Evolutionary conservation across 2,888 invertebrate genomes (phyloP), one percentile per base, ranked within the genome.

Genomic region (Drosophila ezoana): DNA sequence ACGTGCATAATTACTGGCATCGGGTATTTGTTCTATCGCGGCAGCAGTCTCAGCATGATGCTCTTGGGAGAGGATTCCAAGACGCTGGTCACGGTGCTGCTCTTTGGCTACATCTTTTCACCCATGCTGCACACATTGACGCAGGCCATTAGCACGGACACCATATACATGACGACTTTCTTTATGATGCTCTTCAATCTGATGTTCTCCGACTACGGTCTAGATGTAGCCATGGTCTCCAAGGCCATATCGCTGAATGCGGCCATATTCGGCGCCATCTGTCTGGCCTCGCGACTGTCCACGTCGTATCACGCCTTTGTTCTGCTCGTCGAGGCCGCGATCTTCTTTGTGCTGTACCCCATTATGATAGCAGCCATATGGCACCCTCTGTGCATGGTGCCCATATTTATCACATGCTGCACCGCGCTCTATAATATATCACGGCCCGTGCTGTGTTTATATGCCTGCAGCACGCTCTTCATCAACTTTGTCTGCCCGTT

Each of bases 111-210:
- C 89, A 94, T 98, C 57, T 93, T 98, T 65, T 98, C 98, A 0
- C 99, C 99, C 0, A 94, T 99, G 16, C 92, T 98, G 35, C 97
- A 98, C 91, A 99, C 98, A 0, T 93, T 99, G 52, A 99, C 99
- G 0, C 97, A 98, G 90, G 98, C 98, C 0, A 97, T 99, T 2
- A 98, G 98, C 89, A 99, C 99, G 0, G 99, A 99, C 90, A 98
- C 99, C 0, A 98, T 99, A 89, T 98, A 98, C 89, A 97, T 98
- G 1, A 97, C 96, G 94, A 95, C 98, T 0, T 95, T 96, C 18
- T 93, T 97, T 13, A 97, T 98, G 95, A 95, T 99, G 93, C 89
- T 97, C 0, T 92, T 97, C 1, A 98, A 99, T 93, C 93, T 99
- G 67, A 94, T 97, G 80, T 98, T 98, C 90, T 97, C 97, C 90